Conservation (phyloP, 1,140 invertebrate genomes). For the Brachionus manjavacas region DNA sequence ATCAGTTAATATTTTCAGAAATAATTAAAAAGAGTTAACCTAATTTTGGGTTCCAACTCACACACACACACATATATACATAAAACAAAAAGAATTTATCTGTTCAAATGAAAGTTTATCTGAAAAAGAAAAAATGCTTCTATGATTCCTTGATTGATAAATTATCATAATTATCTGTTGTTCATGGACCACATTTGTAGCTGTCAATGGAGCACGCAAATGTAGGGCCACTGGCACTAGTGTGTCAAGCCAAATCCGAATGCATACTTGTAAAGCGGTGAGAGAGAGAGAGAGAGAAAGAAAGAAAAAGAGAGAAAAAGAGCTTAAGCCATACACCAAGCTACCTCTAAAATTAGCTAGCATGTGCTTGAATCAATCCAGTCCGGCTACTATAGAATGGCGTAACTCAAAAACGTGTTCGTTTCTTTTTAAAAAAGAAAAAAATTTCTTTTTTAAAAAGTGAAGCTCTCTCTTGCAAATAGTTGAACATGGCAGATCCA, state of each 20-base stretch:
- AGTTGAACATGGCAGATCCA: background rate
- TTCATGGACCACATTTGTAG: too few species aligned
- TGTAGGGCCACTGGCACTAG: too few species aligned
- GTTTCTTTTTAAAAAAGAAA: background rate
- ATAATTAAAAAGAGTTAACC: constrained; percentile 16
- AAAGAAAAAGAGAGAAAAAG: too few species aligned
- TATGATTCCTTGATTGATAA: background rate
- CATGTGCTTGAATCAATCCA: background rate
- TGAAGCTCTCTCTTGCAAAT: background rate
- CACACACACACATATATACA: background rate
- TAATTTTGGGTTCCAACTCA: background rate
- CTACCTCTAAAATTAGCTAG: background rate
- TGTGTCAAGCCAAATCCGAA: too few species aligned
- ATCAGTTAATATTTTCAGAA: constrained; percentile 30
- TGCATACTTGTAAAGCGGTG: too few species aligned
- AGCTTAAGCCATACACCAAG: background rate
- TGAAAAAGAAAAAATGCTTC: background rate
- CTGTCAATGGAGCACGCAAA: too few species aligned
- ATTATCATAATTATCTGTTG: background rate
- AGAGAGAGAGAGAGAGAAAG: too few species aligned
- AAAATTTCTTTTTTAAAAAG: background rate
- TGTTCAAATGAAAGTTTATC: background rate
- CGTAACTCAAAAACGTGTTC: background rate
- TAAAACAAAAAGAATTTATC: background rate
- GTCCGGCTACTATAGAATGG: background rate